A percentile compares a stretch with the other conserved stretches of the same genome.
Conservation (phyloP, 1,140 invertebrate genomes). For the Achatina immaculata region DNA sequence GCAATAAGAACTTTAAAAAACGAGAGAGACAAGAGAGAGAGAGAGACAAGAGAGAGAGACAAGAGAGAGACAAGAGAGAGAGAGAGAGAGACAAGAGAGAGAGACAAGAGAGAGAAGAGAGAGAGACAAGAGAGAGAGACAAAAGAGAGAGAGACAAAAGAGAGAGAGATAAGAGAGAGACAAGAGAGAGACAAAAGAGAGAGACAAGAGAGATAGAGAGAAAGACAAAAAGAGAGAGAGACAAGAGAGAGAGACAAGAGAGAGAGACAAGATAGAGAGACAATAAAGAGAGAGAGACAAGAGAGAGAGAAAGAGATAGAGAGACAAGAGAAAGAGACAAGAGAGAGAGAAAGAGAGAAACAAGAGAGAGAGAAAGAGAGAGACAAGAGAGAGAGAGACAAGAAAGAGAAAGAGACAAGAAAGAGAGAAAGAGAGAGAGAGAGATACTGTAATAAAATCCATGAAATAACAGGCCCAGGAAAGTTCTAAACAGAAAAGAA, state of each 20-base stretch:
- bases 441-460: too few species aligned
- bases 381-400: background rate
- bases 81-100: too few species aligned
- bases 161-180: background rate
- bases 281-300: background rate
- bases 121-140: background rate
- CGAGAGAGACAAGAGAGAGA: too few species aligned
- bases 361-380: background rate
- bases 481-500: too few species aligned
- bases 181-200: background rate
- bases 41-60: too few species aligned
- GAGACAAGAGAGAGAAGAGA: background rate
- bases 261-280: too few species aligned
- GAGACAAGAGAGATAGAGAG: background rate
- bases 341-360: background rate
- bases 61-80: background rate
- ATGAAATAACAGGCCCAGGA: too few species aligned
- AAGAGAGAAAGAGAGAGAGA: background rate
- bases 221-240: background rate
- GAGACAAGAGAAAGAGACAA: background rate
- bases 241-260: background rate
- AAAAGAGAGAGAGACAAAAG: background rate
- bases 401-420: background rate
- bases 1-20: too few species aligned
- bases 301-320: background rate